Base-by-base conservation (phyloP, 2,888 invertebrate genomes). In the Meiosimyza platycephala region DNA sequence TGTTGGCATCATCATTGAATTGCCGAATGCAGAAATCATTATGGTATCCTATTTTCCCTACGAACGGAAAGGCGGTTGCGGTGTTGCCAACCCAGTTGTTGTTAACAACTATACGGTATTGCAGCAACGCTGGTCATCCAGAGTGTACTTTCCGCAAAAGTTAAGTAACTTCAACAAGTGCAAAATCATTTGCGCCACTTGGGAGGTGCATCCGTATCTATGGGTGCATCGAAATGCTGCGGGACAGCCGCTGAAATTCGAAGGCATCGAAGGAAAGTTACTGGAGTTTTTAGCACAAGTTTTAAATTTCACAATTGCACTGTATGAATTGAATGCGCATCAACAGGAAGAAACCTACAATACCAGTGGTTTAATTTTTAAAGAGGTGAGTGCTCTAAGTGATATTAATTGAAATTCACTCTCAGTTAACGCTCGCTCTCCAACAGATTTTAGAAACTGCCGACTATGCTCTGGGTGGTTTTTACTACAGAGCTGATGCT, bases 121-220 rank as follows among this genome's bases (percentile, higher is more conserved):
- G 0, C 5, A 40, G 0, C 22, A 64, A 0, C 54, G 60, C 0
- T 85, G 85, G 85, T 60, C 40, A 1, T 12, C 28, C 1, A 70
- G 66, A 0, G 72, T 77, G 4, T 81, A 80, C 62, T 78, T 78
- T 18, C 84, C 83, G 0, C 3, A 28, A 4, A 84, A 83, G 33
- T 15, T 83, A 59, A 5, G 47, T 0, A 79, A 85, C 59, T 80
- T 85, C 52, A 74, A 80, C 57, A 81, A 84, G n/a, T 85, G 85
- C 47, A 78, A 74, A 0, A 6, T 85, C 16, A 76, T 75, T n/a
- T 83, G 83, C 33, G 85, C 83, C 66, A 84, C 83, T 0, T 84
- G 82, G 82, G 76, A 83, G 66, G 78, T 82, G 15, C 79, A 79
- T 77, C 85, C 85, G 5, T 85, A 83, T 70, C 63, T 85, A 40